Conservation (phyloP, 2,113 vertebrate genomes). For the Toxostoma redivivum region DNA sequence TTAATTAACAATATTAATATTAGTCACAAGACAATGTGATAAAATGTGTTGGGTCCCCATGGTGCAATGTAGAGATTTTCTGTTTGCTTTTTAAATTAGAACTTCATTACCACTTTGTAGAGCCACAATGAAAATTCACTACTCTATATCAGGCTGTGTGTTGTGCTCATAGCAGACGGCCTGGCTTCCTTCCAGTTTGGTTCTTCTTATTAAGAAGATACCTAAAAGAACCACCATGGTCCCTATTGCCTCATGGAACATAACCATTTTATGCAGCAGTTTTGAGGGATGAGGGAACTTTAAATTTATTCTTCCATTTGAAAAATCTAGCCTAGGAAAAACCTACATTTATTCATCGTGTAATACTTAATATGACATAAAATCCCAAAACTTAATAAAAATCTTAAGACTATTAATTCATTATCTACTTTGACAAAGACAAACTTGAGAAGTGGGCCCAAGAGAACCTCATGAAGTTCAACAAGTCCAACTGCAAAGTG, state of each 20-base stretch:
- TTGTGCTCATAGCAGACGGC: slow-evolving; percentile 7
- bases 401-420: background rate
- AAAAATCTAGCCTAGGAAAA: background rate
- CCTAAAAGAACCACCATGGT: background rate
- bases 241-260: background rate
- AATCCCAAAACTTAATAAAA: background rate
- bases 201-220: background rate
- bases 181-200: slow-evolving; percentile 51
- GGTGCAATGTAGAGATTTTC: slow-evolving; percentile 61
- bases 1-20: slow-evolving; percentile 72
- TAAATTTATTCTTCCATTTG: background rate
- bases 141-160: background rate
- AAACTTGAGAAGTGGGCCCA: background rate
- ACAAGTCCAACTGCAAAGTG: background rate
- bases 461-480: background rate
- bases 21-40: slow-evolving; percentile 66
- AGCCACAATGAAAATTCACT: slow-evolving; percentile 61
- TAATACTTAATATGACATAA: background rate
- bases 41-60: slow-evolving; percentile 59
- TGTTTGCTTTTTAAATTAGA: slow-evolving; percentile 71
- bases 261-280: background rate
- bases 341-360: fast-evolving
- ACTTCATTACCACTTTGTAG: slow-evolving; percentile 65
- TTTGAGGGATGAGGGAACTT: background rate
- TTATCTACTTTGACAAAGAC: background rate